Base-by-base conservation (phyloP, 1,140 invertebrate species). In the Drepana arcuata region DNA sequence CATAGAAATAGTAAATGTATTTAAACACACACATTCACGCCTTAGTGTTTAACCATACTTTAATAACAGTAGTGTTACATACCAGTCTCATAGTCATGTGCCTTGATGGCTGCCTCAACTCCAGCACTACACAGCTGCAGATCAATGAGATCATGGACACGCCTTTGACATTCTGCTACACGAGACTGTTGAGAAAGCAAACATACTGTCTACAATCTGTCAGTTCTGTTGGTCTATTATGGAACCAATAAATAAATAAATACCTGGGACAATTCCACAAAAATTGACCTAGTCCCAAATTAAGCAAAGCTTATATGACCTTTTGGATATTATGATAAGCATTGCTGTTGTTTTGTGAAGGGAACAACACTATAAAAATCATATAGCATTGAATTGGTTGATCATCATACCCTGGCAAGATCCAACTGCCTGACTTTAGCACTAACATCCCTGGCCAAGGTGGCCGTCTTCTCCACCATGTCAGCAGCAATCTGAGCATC, bases 141-240 rank as follows among this genome's bases (percentile, higher is more conserved):
- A 81, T 99, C 98, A 40, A 99, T 89, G 12, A 99, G 87, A 81
- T 99, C 98, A 68, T 97, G 95, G 0, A 99, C 96, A 47, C 96
- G 85, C 57, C 94, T 91, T 64, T 99, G 95, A 73, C 95, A 98
- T 58, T 97, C 94, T 10, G 94, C 94, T 0, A 99, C 98, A 51
- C 95, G 87, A 50, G 91, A 94, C 94, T 96, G 54, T 10, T 10
- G 9, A 21, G 4, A n/a, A n/a, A n/a, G n/a, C n/a, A n/a, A n/a
- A n/a, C n/a, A n/a, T n/a, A n/a, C n/a, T n/a, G n/a, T n/a, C n/a
- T n/a, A n/a, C n/a, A n/a, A n/a, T n/a, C n/a, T n/a, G n/a, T n/a
- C n/a, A n/a, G n/a, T n/a, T n/a, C n/a, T n/a, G n/a, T n/a, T n/a
- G n/a, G n/a, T n/a, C n/a, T n/a, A n/a, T n/a, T n/a, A n/a, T n/a